These are phyloP conservation scores for Melanostoma scalare DNA, from an alignment of 2,888 invertebrate species.

Conservation along the genomic window DNA sequence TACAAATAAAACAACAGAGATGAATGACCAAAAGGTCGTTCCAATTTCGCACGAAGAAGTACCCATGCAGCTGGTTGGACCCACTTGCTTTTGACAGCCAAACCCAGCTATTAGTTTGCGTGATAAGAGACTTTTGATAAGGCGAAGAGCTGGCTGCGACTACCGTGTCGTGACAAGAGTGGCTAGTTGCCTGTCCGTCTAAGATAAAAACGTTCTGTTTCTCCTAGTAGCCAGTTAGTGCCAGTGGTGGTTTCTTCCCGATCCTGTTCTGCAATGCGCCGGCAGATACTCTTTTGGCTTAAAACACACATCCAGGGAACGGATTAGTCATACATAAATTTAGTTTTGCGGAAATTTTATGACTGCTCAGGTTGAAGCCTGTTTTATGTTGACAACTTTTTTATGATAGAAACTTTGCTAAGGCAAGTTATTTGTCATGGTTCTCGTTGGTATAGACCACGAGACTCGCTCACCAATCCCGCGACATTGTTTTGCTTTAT, in stretches of 20 bases:
- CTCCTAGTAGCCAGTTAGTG: background rate
- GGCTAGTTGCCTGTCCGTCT: conserved; percentile 35
- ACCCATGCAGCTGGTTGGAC: conserved; percentile 29
- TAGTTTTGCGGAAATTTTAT: conserved; percentile 52
- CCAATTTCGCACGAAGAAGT: conserved; percentile 66
- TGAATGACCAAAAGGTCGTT: conserved; percentile 68
- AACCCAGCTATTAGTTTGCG: conserved; percentile 65
- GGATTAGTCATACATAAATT: conserved; percentile 58
- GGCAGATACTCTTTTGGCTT: background rate
- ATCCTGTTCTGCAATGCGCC: conserved; percentile 18
- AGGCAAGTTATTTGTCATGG: conserved; percentile 61
- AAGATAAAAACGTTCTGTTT: conserved; percentile 23
- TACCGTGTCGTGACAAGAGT: conserved; percentile 52
- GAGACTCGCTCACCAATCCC: conserved; percentile 27
- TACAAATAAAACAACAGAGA: conserved; percentile 12
- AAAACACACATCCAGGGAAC: conserved; percentile 1
- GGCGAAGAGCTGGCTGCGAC: conserved; percentile 46
- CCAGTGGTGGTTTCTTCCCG: conserved; percentile 41
- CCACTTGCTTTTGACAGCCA: conserved; percentile 47
- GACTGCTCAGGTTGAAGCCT: conserved; percentile 41
- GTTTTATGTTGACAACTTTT: conserved; percentile 69
- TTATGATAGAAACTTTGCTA: conserved; percentile 60
- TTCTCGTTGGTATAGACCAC: conserved; percentile 50
- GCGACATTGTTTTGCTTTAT: conserved; percentile 58
- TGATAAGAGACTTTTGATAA: conserved; percentile 62